Evolutionary conservation across 2,113 vertebrate species (phyloP).

Genomic region (Planiliza haematocheilus): DNA sequence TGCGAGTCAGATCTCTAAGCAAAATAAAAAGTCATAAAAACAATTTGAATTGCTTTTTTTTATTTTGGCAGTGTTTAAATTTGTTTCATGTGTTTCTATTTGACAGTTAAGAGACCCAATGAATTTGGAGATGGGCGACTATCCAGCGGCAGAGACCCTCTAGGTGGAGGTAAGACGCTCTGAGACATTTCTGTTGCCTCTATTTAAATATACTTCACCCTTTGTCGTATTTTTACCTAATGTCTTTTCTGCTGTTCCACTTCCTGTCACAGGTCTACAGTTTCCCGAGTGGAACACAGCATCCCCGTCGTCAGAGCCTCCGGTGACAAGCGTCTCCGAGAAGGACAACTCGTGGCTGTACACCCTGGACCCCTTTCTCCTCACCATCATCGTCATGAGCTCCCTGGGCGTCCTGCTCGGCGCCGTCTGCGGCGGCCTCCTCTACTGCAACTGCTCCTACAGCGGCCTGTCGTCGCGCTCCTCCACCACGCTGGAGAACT

Average conservation of each 20-base stretch:
- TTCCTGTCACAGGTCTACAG: constrained; percentile 54
- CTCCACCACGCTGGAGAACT: constrained; percentile 98
- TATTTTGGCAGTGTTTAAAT: constrained; percentile 17
- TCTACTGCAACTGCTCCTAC: constrained; percentile 98
- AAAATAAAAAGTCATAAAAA: no score
- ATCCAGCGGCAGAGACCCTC: constrained; percentile 61
- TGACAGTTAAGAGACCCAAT: constrained; percentile 72
- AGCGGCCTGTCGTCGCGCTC: constrained; percentile 93
- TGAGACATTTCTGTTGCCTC: no score
- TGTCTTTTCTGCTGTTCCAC: background rate
- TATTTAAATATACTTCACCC: background rate
- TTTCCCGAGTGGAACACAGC: constrained; percentile 73
- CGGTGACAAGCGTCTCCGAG: constrained; percentile 83
- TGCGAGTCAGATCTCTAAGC: background rate
- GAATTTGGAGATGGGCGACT: constrained; percentile 77
- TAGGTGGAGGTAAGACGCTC: constrained; percentile 73
- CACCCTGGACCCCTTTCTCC: constrained; percentile 96
- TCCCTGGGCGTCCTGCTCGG: constrained; percentile 95
- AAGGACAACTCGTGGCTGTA: constrained; percentile 96
- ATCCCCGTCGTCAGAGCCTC: constrained; percentile 70
- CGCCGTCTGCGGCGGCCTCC: constrained; percentile 93
- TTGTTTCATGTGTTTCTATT: constrained; percentile 55
- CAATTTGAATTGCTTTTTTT: no score
- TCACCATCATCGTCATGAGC: constrained; percentile 99
- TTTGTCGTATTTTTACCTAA: no score